Conservation (phyloP, 2,888 invertebrate species). For the Plebejus anna region DNA sequence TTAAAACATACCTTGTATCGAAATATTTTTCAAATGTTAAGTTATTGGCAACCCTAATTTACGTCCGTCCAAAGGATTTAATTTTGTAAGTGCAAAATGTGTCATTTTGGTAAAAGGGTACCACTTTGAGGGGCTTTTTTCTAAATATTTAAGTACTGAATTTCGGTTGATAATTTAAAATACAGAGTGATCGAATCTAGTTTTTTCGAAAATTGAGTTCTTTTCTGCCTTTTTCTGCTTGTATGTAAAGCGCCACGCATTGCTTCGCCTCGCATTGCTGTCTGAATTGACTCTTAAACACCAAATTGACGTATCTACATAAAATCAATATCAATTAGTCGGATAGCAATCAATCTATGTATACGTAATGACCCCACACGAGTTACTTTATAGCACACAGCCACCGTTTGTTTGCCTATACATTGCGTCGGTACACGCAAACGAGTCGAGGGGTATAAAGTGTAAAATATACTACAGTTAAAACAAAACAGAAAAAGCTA, state of each 20-base stretch:
- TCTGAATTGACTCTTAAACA: background rate
- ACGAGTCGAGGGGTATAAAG: slow-evolving; percentile 39
- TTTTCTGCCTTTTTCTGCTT: background rate
- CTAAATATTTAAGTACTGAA: slow-evolving; percentile 4
- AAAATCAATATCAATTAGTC: background rate
- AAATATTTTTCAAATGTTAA: background rate
- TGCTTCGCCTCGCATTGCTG: no score
- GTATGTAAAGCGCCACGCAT: background rate
- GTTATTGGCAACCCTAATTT: slow-evolving; percentile 1
- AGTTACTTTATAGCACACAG: slow-evolving; percentile 37
- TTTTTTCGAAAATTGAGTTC: background rate
- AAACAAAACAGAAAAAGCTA: background rate
- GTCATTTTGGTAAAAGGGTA: slow-evolving; percentile 17
- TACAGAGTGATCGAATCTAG: background rate
- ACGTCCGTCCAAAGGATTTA: slow-evolving; percentile 11
- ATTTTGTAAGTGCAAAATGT: slow-evolving; percentile 25
- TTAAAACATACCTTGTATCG: background rate
- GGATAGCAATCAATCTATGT: background rate
- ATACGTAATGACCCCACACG: background rate
- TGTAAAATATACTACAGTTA: slow-evolving; percentile 36
- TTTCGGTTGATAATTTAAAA: slow-evolving; percentile 13
- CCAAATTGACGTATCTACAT: background rate
- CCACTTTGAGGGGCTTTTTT: slow-evolving; percentile 3
- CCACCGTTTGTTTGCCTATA: slow-evolving; percentile 38
- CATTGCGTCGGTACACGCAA: slow-evolving; percentile 38